Evolutionary conservation across 2,797 vertebrate genomes (phyloP).

Genomic region (Cottoperca gobio): DNA sequence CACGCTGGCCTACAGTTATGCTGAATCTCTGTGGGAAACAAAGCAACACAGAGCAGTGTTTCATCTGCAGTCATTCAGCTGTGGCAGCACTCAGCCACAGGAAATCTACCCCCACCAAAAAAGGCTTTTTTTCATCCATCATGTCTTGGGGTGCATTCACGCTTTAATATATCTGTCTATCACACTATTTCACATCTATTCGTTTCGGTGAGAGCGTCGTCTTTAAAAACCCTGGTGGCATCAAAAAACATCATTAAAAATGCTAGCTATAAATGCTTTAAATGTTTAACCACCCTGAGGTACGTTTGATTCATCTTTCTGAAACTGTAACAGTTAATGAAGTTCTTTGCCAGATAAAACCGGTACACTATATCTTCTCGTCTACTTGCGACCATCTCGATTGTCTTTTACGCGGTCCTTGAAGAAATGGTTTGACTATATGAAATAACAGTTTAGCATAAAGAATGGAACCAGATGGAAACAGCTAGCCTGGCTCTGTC

Average conservation of each 20-base stretch:
- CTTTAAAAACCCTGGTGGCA: neutral
- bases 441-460: no score
- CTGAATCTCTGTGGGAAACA: slow-evolving; percentile 39
- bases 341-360: neutral
- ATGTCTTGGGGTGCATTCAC: slow-evolving; percentile 44
- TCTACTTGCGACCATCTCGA: neutral
- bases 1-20: slow-evolving; percentile 43
- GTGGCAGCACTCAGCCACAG: slow-evolving; percentile 54
- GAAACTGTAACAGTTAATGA: neutral
- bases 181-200: slow-evolving; percentile 14
- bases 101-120: slow-evolving; percentile 41
- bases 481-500: neutral
- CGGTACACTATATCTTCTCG: neutral
- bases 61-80: slow-evolving; percentile 59
- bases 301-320: neutral
- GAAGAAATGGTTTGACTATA: neutral
- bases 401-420: neutral
- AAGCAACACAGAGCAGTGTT: slow-evolving; percentile 47
- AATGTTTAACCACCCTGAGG: neutral
- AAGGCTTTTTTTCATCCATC: slow-evolving; percentile 53
- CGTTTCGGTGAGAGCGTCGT: slow-evolving; percentile 1
- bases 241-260: neutral
- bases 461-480: no score
- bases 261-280: neutral
- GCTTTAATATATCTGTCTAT: slow-evolving; percentile 19